Conservation (phyloP, 1,140 invertebrate genomes). For the Aphelinus certus region DNA sequence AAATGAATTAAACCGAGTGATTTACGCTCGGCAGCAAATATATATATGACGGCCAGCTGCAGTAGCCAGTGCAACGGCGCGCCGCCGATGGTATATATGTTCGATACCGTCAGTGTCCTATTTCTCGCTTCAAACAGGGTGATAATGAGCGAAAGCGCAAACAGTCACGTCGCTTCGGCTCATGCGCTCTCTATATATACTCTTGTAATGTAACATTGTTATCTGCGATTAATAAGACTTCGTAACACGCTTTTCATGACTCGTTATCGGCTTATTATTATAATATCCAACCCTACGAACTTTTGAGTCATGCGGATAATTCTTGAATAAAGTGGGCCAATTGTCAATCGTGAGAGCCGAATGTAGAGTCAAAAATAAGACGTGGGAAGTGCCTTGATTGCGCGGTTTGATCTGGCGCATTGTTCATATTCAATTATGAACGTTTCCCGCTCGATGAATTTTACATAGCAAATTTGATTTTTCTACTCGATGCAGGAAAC, state of each 20-base stretch:
- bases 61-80: not conserved
- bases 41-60: not conserved
- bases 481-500: too few species aligned
- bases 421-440: too few species aligned
- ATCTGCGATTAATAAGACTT: slow-evolving; percentile 23
- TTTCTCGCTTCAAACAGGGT: slow-evolving; percentile 15
- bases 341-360: too few species aligned
- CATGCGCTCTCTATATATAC: not conserved
- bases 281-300: too few species aligned
- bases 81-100: too few species aligned
- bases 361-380: too few species aligned
- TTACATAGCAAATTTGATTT: too few species aligned
- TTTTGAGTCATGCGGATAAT: too few species aligned
- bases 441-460: too few species aligned
- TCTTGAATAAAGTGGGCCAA: too few species aligned
- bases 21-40: not conserved
- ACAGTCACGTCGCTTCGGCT: not conserved
- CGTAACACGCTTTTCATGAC: slow-evolving; percentile 12
- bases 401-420: too few species aligned
- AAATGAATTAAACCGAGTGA: slow-evolving; percentile 5
- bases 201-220: slow-evolving; percentile 22
- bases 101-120: slow-evolving; percentile 1
- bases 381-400: too few species aligned
- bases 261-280: not conserved
- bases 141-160: slow-evolving; percentile 35